phyloP scores from a whole-genome alignment of 2,888 invertebrate species.

The Glyphotaelius pellucidus region DNA sequence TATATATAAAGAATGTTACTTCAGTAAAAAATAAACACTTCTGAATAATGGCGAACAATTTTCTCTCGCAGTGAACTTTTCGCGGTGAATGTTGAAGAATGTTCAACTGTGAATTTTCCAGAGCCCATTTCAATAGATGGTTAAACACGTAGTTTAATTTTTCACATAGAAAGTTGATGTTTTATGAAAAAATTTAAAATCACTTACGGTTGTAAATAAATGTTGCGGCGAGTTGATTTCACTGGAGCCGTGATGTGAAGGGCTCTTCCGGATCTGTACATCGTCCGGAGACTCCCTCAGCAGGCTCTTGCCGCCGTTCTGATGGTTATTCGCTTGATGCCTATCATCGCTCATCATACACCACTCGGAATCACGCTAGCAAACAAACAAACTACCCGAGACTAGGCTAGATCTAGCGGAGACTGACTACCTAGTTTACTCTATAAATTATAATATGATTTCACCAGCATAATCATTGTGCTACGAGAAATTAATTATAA shows the following conservation, averaged over 20 bases:
- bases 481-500: not conserved
- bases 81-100: too few relatives aligned
- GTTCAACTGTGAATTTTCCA: too few relatives aligned
- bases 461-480: conserved; percentile 13
- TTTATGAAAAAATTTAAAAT: not conserved
- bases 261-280: conserved; percentile 20
- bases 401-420: conserved; percentile 13
- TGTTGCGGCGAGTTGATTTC: conserved; percentile 53
- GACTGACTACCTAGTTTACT: conserved; percentile 16
- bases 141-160: too few relatives aligned
- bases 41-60: too few relatives aligned
- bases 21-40: too few relatives aligned
- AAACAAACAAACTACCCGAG: not conserved
- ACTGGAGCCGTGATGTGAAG: conserved; percentile 52
- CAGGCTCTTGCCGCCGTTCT: conserved; percentile 26
- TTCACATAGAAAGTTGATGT: too few relatives aligned
- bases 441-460: conserved; percentile 14
- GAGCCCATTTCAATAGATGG: too few relatives aligned
- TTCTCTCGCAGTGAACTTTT: too few relatives aligned
- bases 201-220: conserved; percentile 34
- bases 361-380: not conserved
- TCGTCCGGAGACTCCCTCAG: conserved; percentile 35
- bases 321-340: conserved; percentile 59
- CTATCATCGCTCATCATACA: conserved; percentile 65
- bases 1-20: too few relatives aligned